Percentiles rank a stretch among this genome's conserved stretches.
Evolutionary conservation across 2,888 invertebrate species (phyloP).

Genomic region (Tachystola acroxantha): DNA sequence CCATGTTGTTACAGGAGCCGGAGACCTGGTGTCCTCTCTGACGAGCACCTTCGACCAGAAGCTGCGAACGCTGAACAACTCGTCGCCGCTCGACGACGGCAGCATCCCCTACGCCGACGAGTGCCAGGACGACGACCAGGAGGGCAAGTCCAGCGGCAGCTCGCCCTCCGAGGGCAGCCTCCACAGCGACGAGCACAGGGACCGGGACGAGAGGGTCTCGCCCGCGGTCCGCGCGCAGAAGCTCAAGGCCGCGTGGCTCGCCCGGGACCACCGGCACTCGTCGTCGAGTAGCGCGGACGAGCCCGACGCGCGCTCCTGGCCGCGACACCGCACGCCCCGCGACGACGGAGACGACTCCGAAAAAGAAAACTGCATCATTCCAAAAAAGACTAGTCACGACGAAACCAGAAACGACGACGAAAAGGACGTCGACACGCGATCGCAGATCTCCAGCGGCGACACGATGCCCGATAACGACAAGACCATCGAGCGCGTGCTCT

Average conservation of each 20-base stretch:
- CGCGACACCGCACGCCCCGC: conserved; percentile 21
- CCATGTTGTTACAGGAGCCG: conserved; percentile 82
- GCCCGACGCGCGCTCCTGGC: conserved; percentile 26
- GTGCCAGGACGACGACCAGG: conserved; percentile 76
- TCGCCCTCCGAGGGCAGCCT: conserved; percentile 46
- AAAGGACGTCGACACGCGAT: conserved; percentile 86
- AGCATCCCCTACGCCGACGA: conserved; percentile 86
- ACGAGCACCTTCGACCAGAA: conserved; percentile 92
- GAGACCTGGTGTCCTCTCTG: conserved; percentile 88
- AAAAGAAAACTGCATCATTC: conserved; percentile 55
- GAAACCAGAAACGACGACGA: conserved; percentile 83
- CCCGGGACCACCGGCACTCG: conserved; percentile 57
- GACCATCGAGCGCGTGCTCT: conserved; percentile 27
- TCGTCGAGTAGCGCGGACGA: conserved; percentile 54
- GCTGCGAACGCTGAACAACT: conserved; percentile 84
- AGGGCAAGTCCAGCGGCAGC: conserved; percentile 48
- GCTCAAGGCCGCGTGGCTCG: conserved; percentile 67
- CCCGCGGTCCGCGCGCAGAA: conserved; percentile 52
- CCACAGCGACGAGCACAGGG: conserved; percentile 27
- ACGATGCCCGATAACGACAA: conserved; percentile 64
- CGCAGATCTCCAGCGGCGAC: conserved; percentile 68
- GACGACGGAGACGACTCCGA: conserved; percentile 58
- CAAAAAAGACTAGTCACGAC: conserved; percentile 22
- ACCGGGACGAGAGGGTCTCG: conserved; percentile 28
- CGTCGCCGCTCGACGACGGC: conserved; percentile 81